Percentiles rank a stretch among this genome's conserved stretches.
phyloP scores from a whole-genome alignment of 1,140 invertebrate genomes.

The Aethina tumida region DNA sequence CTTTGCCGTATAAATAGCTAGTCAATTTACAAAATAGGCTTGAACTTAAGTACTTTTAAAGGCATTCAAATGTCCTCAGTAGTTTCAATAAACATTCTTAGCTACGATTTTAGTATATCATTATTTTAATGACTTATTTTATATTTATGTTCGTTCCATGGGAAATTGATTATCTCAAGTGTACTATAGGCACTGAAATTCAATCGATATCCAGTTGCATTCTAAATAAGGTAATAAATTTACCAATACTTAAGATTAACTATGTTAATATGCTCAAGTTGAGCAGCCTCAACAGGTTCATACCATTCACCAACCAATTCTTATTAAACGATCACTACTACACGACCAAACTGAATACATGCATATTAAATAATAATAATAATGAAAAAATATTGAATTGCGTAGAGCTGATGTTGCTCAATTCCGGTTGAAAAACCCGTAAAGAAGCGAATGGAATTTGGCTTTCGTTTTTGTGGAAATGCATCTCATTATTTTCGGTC shows the following conservation, averaged over 20 bases:
- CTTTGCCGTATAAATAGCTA: no score
- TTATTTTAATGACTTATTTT: constrained; percentile 5
- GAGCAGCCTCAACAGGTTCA: constrained; percentile 3
- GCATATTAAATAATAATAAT: no score
- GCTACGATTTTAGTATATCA: constrained; percentile 1
- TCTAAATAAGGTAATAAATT: constrained; percentile 11
- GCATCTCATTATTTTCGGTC: no score
- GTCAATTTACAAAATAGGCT: no score
- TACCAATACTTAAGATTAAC: constrained; percentile 6
- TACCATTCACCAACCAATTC: no score
- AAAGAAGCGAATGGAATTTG: no score
- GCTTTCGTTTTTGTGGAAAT: no score
- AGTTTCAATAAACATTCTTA: not conserved
- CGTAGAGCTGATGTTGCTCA: no score
- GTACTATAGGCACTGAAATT: not conserved
- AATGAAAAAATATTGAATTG: no score
- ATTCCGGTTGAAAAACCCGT: no score
- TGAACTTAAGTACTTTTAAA: constrained; percentile 10
- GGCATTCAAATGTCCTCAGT: constrained; percentile 1
- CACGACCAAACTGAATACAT: no score
- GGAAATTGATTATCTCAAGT: not conserved
- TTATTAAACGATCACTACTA: no score
- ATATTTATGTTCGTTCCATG: constrained; percentile 3
- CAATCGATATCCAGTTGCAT: constrained; percentile 1
- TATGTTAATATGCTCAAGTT: constrained; percentile 2